These are phyloP conservation scores for Nothobranchius furzeri DNA, from an alignment of 2,113 vertebrate species.

Conservation along the genomic window DNA sequence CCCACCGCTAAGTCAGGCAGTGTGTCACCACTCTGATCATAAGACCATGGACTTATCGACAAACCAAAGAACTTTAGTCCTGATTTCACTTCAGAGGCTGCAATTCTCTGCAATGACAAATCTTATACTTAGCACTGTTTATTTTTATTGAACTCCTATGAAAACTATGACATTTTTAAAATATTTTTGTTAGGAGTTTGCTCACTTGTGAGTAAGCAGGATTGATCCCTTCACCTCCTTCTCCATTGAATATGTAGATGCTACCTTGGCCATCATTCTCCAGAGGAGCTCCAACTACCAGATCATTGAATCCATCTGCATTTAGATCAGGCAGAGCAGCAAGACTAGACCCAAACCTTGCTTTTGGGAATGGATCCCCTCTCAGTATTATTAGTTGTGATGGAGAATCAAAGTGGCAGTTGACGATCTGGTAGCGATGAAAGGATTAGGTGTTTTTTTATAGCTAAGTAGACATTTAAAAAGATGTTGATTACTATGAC, in stretches of 20 bases:
- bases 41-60: constrained; percentile 70
- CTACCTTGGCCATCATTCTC: constrained; percentile 74
- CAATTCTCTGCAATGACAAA: constrained; percentile 65
- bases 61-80: constrained; percentile 71
- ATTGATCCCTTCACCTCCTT: constrained; percentile 32
- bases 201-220: constrained; percentile 71
- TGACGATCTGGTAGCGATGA: constrained; percentile 31
- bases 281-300: constrained; percentile 78
- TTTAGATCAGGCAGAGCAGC: constrained; percentile 75
- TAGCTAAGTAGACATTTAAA: background rate
- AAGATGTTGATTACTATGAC: background rate
- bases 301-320: constrained; percentile 60
- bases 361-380: constrained; percentile 55
- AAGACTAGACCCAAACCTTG: constrained; percentile 76
- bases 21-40: constrained; percentile 64
- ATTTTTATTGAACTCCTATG: no score
- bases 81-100: constrained; percentile 50
- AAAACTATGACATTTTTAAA: no score
- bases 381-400: constrained; percentile 28
- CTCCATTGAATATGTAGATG: constrained; percentile 77
- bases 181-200: background rate
- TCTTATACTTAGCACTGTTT: background rate
- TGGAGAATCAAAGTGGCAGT: constrained; percentile 33
- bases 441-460: background rate
- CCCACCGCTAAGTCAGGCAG: constrained; percentile 64